These are phyloP conservation scores for Electrona antarctica DNA, from an alignment of 2,113 vertebrate genomes.

Conservation along the genomic window DNA sequence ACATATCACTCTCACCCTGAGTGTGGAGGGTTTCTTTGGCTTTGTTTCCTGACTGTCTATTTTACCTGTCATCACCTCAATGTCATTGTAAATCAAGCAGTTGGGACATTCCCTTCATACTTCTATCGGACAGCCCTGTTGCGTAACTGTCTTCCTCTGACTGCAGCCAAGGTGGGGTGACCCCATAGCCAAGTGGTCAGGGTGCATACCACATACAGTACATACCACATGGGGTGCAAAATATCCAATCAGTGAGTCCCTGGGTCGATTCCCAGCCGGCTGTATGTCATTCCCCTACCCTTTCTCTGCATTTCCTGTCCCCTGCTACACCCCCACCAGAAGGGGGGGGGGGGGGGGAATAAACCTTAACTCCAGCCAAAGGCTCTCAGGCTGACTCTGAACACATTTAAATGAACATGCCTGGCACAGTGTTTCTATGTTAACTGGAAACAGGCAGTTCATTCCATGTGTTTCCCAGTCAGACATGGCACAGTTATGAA, in stretches of 20 bases:
- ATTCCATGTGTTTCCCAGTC: not conserved
- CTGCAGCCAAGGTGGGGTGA: no score
- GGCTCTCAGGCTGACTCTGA: not conserved
- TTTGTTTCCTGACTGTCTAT: not conserved
- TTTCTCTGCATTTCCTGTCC: not conserved
- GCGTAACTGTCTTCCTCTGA: no score
- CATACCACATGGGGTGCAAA: not conserved
- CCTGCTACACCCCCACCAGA: no score
- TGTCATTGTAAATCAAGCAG: no score
- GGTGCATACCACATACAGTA: not conserved
- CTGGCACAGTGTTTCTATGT: not conserved
- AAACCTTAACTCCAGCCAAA: not conserved
- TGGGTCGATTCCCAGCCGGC: no score
- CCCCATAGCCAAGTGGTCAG: no score
- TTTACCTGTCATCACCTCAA: no score
- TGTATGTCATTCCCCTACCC: no score
- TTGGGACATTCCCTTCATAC: no score
- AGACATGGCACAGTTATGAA: not conserved
- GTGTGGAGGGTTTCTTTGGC: not conserved
- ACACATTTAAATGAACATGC: no score
- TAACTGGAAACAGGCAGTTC: conserved; percentile 3
- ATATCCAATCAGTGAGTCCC: no score
- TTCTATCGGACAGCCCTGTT: no score
- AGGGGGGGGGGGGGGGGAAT: not conserved
- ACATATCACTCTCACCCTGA: not conserved